Evolutionary conservation across 2,888 invertebrate species (phyloP), one percentile per base, ranked within the genome.

Genomic region (Oligia strigilis): DNA sequence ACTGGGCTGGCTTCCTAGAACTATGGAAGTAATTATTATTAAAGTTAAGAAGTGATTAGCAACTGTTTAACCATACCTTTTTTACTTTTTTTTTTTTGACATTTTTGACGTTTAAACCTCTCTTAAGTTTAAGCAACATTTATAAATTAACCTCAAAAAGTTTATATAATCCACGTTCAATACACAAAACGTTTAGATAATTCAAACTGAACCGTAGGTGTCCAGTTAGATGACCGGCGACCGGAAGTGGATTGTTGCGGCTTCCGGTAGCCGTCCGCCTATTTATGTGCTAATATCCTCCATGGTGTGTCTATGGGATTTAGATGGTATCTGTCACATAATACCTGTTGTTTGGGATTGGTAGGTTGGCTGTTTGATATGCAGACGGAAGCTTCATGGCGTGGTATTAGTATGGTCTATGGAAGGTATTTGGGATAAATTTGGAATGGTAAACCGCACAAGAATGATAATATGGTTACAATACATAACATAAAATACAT

Each of bases 241-340:
- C 92, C 94, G 95, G 95, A 95, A 93, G 92, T 90, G 83, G 74
- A 84, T 81, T 82, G 90, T 92, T 93, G 91, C 89, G 92, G 93
- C 88, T 86, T 89, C 91, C 92, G 92, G 88, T 79, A 40, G 67
- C 87, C 82, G 75, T 80, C 85, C 82, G 87, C 73, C 87, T 86
- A 91, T 92, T 91, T 90, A 86, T 90, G 91, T 91, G 92, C 89
- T 92, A 92, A 92, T 92, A 86, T 91, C 77, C 82, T 80, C 74
- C 65, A 89, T 76, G 75, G 78, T 81, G 46, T 90, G 76, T 73
- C 83, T 70, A 69, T 80, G 71, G 83, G 81, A 60, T 77, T 75
- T 78, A 80, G 84, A 85, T 85, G 77, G 79, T 86, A 79, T 78
- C 83, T 81, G 76, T 81, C 83, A 82, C 58, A 46, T 67, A 66